Base-by-base conservation (phyloP, 2,113 vertebrate species). In the Brachirus orientalis region DNA sequence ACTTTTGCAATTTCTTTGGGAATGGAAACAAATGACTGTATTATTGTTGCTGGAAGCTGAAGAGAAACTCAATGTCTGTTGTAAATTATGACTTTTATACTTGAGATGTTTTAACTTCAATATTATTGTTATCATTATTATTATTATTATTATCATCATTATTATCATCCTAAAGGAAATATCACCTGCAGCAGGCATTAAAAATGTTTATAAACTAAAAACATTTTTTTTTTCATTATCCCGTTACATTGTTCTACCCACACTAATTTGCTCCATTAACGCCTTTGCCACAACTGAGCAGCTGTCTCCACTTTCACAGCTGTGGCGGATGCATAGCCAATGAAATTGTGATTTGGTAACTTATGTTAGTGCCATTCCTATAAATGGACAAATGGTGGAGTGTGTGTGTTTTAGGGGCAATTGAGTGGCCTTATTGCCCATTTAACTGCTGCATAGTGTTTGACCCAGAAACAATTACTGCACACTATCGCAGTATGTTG, bases 371-470 rank as follows among this genome's bases (percentile, higher is more conserved):
- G 14, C 51, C 48, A 66, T 38, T 65, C 33, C 56, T 63, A 38
- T 66, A 51, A 57, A 63, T 16, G 65, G 41, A 55, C 65, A 66
- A 72, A 77, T 82, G 80, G 66, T 62, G 53, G 51, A 41, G 28
- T 58, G 28, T 71, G 40, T 80, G 59, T 82, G 40, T 50, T 82
- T 82, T 72, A 58, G 47, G 36, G 57, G 36, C 68, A 53, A 91
- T 91, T 55, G 84, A 91, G 72, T 88, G 86, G 55, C 89, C 89
- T 80, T 87, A 81, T 82, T 87, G 45, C 65, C 58, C 38, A 80
- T 40, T 85, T 78, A 77, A 82, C 46, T 55, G 56, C 44, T 57
- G 53, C 46, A 60, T 37, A 53, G 17, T 20, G 61, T 85, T 82
- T 88, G 86, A 85, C 85, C 89, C 81, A 87, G 82, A 90, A 87